phyloP scores from a whole-genome alignment of 2,113 vertebrate genomes.

The Microtus richardsoni region DNA sequence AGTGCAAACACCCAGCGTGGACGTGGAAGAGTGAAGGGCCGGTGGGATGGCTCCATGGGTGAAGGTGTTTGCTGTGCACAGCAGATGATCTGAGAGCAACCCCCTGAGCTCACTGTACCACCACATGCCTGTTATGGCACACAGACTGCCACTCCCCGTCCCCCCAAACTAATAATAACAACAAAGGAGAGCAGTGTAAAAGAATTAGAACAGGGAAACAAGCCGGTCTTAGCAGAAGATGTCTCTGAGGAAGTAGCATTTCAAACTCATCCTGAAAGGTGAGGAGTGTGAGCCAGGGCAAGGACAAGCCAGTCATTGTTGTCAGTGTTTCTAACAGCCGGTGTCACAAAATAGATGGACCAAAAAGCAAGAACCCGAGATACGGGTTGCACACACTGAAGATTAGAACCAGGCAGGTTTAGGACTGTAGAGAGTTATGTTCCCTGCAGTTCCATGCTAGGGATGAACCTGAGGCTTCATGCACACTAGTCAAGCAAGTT shows the following conservation, averaged over 20 bases:
- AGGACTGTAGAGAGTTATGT: accelerated
- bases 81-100: neutral
- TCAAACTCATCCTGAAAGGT: neutral
- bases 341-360: neutral
- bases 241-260: neutral
- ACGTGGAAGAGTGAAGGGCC: neutral
- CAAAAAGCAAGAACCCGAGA: neutral
- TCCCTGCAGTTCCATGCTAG: accelerated
- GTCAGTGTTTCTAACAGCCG: neutral
- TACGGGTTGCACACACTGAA: neutral
- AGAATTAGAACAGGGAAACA: neutral
- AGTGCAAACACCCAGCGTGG: neutral
- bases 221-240: neutral
- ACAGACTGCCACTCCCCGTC: neutral
- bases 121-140: neutral
- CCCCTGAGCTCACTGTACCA: neutral
- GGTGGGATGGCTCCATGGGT: neutral
- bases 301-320: neutral
- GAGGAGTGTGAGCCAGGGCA: neutral
- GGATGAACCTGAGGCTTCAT: neutral
- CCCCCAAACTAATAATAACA: too few species aligned
- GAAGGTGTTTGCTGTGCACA: neutral
- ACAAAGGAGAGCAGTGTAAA: neutral
- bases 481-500: neutral
- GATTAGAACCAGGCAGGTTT: neutral